Evolutionary conservation across 1,140 invertebrate species (phyloP).

Genomic region (Littorina saxatilis): DNA sequence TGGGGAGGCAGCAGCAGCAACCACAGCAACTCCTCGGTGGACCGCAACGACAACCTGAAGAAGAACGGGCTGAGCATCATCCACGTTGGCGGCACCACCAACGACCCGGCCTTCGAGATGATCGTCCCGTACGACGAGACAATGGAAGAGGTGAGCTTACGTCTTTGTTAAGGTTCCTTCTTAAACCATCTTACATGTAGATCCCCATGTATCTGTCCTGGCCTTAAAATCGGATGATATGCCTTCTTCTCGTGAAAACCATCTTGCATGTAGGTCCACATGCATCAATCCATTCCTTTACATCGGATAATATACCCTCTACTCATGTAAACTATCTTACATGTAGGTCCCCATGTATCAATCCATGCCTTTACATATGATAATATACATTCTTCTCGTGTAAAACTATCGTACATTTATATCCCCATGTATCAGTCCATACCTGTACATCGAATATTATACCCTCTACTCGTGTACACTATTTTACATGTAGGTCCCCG

Average conservation of each 20-base stretch:
- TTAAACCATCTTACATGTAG: background rate
- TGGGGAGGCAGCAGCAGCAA: background rate
- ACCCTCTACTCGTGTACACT: background rate
- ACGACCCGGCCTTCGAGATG: constrained; percentile 33
- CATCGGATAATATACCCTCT: too few species aligned
- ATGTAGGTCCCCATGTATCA: background rate
- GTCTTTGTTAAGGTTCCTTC: background rate
- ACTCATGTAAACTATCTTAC: background rate
- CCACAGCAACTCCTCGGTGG: background rate
- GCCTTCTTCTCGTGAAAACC: too few species aligned
- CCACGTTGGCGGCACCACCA: constrained; percentile 7
- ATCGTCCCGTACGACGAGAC: constrained; percentile 24
- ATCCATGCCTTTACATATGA: too few species aligned
- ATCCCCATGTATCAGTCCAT: background rate
- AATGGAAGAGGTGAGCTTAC: constrained; percentile 1
- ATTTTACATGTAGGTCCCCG: background rate
- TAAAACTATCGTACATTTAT: background rate
- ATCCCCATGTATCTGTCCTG: too few species aligned
- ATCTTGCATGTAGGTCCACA: background rate
- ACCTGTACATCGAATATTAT: too few species aligned
- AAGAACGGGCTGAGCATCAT: constrained; percentile 22
- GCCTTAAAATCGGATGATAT: too few species aligned
- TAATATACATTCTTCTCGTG: too few species aligned
- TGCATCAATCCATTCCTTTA: too few species aligned
- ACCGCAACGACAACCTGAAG: constrained; percentile 9